phyloP scores from a whole-genome alignment of 92 coral and sea anemone genomes.

The Paragorgia papillata region DNA sequence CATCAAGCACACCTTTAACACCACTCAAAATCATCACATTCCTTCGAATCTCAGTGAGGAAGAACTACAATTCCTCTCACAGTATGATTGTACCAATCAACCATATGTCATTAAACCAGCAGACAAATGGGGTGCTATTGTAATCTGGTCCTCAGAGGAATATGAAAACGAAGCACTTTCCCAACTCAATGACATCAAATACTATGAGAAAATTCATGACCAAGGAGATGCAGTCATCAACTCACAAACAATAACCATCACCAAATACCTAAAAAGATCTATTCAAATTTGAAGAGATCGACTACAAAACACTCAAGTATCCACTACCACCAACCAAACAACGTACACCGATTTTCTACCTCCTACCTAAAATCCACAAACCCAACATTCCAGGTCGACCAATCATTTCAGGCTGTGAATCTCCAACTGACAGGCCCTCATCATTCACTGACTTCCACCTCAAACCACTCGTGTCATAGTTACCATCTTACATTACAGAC shows the following conservation, averaged over 20 bases:
- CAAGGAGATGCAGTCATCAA: neutral
- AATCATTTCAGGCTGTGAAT: constrained; percentile 51
- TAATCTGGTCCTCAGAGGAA: constrained; percentile 4
- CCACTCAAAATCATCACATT: neutral
- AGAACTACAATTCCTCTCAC: neutral
- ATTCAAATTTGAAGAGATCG: neutral
- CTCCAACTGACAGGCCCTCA: constrained; percentile 51
- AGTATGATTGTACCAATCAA: neutral
- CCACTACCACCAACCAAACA: constrained; percentile 22
- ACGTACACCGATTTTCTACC: constrained; percentile 32
- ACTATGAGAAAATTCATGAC: constrained; percentile 5
- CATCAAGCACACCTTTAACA: neutral
- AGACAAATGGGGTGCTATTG: constrained; percentile 30
- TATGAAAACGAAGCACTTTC: constrained; percentile 18
- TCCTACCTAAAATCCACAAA: constrained; percentile 52
- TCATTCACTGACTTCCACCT: constrained; percentile 47
- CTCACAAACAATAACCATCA: neutral
- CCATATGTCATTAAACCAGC: constrained; percentile 30
- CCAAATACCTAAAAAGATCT: constrained; percentile 8
- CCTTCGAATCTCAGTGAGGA: neutral
- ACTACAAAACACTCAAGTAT: constrained; percentile 18
- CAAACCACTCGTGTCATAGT: constrained; percentile 41
- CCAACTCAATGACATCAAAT: neutral
- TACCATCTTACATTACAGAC: constrained; percentile 52
- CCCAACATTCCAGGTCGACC: constrained; percentile 44